Conservation (phyloP, 2,888 invertebrate species). For the Frankliniella fusca region DNA sequence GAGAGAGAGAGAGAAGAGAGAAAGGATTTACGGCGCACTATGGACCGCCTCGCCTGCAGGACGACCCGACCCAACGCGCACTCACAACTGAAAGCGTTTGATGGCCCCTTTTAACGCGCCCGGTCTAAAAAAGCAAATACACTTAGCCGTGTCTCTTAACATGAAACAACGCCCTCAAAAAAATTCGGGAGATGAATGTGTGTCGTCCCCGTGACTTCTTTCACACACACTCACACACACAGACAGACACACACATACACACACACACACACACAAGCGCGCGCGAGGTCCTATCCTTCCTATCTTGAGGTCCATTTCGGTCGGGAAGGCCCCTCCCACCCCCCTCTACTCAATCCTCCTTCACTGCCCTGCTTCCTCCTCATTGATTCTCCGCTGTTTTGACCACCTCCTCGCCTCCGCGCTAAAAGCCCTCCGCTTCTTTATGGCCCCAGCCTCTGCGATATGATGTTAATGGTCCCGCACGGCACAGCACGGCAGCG, state of each 20-base stretch:
- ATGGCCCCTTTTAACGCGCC: conserved; percentile 6
- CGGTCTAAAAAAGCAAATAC: conserved; percentile 18
- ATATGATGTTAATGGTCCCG: background rate
- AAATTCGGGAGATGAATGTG: background rate
- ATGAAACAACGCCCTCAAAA: background rate
- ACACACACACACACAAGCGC: background rate
- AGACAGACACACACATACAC: background rate
- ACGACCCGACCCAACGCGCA: no score
- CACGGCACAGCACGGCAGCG: no score
- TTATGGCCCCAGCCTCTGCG: background rate
- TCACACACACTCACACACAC: background rate
- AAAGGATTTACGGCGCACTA: no score
- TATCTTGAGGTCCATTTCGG: conserved; percentile 12
- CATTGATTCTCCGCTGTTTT: conserved; percentile 6
- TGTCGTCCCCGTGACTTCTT: no score
- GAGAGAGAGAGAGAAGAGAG: no score
- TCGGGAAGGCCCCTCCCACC: background rate
- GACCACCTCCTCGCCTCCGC: background rate
- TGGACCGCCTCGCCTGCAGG: no score
- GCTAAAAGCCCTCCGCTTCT: conserved; percentile 10
- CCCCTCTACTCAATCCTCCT: no score
- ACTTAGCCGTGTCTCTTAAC: conserved; percentile 6
- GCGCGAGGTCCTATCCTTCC: background rate
- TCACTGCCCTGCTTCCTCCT: background rate
- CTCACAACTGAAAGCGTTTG: background rate